phyloP scores from a whole-genome alignment of 1,140 invertebrate species.

The Manduca sexta region DNA sequence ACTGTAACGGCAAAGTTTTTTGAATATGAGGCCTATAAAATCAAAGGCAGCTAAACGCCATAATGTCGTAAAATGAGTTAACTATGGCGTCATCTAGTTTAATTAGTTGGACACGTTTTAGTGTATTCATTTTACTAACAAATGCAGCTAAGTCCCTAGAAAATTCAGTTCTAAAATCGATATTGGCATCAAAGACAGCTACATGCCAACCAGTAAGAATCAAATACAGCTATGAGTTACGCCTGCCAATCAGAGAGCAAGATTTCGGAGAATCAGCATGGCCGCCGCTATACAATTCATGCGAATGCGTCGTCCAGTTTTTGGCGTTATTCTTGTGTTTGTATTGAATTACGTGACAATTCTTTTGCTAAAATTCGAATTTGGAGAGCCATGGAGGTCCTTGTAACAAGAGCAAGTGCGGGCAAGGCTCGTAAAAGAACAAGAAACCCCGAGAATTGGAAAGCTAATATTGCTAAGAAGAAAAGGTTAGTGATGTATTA shows the following conservation, averaged over 20 bases:
- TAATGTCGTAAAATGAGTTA: constrained; percentile 6
- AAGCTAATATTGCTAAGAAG: constrained; percentile 7
- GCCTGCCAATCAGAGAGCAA: constrained; percentile 1
- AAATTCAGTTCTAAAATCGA: constrained; percentile 5
- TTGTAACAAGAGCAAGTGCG: constrained; percentile 5
- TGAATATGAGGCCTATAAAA: constrained; percentile 8
- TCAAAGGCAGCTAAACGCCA: constrained; percentile 7
- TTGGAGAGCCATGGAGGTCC: constrained; percentile 4
- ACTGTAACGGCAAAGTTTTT: no score
- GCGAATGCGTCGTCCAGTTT: constrained; percentile 6
- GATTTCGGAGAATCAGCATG: constrained; percentile 3
- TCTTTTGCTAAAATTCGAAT: constrained; percentile 3
- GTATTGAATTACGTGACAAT: constrained; percentile 2
- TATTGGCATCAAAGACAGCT: constrained; percentile 5
- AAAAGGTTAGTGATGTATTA: constrained; percentile 6
- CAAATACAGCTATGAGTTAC: constrained; percentile 8
- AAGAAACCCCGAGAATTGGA: constrained; percentile 7
- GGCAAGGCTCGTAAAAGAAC: constrained; percentile 6
- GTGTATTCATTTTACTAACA: constrained; percentile 2
- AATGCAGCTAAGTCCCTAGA: constrained; percentile 3
- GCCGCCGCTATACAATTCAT: constrained; percentile 4
- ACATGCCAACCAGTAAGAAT: constrained; percentile 8
- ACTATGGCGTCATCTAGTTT: constrained; percentile 3
- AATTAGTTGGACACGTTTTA: constrained; percentile 3
- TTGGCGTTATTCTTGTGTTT: constrained; percentile 5